These are phyloP conservation scores for Sarcophilus harrisii DNA, from an alignment of 2,797 vertebrate genomes.

Conservation along the genomic window DNA sequence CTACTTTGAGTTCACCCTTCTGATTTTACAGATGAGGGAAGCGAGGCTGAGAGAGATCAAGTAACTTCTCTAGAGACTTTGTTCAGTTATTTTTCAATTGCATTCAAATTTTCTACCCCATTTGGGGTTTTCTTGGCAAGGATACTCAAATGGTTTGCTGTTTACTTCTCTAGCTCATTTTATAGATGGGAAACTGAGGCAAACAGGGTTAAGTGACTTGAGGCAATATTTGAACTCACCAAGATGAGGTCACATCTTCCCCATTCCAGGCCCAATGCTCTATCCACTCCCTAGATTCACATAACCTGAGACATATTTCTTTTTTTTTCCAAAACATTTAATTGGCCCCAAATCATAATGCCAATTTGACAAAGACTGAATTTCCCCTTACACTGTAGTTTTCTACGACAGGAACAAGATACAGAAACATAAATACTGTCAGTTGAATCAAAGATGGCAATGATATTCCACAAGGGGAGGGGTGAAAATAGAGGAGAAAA, in stretches of 20 bases:
- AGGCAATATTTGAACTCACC: neutral
- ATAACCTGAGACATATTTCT: neutral
- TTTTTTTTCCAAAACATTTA: no score
- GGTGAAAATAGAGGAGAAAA: slow-evolving; percentile 50
- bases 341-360: slow-evolving; percentile 83
- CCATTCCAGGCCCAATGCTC: neutral
- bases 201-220: neutral
- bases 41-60: neutral
- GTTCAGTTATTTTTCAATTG: neutral
- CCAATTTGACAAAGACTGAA: slow-evolving; percentile 85
- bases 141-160: neutral
- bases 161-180: neutral
- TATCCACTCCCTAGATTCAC: neutral
- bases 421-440: slow-evolving; percentile 85
- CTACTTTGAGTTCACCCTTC: neutral
- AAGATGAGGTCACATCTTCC: no score
- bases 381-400: slow-evolving; percentile 87
- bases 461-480: slow-evolving; percentile 85
- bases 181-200: neutral
- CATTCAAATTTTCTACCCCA: neutral
- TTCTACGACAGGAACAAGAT: slow-evolving; percentile 87
- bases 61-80: neutral
- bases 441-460: slow-evolving; percentile 82
- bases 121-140: neutral
- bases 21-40: neutral